A percentile compares a stretch with the other conserved stretches of the same genome.
Conservation (phyloP, 2,113 vertebrate species). For the Silurus meridionalis region DNA sequence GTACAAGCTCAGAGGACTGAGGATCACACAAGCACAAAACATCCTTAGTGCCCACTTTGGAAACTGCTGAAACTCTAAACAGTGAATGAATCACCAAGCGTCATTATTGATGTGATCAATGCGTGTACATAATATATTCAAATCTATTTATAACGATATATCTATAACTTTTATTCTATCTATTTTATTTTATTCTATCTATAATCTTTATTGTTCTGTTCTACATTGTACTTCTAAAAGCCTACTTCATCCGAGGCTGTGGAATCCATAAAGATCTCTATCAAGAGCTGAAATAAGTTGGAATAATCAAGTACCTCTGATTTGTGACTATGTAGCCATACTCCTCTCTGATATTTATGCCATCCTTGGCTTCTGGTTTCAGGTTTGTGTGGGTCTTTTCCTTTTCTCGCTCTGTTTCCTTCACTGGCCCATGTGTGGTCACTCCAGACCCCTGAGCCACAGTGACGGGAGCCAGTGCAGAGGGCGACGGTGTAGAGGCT, state of each 20-base stretch:
- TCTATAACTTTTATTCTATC: too few species aligned
- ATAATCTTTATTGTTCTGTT: background rate
- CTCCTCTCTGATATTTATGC: conserved; percentile 72
- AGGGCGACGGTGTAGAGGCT: conserved; percentile 49
- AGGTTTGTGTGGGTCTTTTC: conserved; percentile 46
- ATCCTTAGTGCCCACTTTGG: background rate
- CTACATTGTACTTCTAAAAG: background rate
- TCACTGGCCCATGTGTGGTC: conserved; percentile 30
- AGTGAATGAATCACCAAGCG: background rate
- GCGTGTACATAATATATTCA: background rate
- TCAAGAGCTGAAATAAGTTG: background rate
- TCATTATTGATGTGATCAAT: background rate
- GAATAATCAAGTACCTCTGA: conserved; percentile 75
- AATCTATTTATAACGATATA: too few species aligned
- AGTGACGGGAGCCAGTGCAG: conserved; percentile 47
- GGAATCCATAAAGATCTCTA: background rate
- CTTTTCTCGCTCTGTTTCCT: conserved; percentile 42
- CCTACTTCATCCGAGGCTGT: background rate
- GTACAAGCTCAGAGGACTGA: conserved; percentile 83
- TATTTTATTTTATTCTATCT: too few species aligned
- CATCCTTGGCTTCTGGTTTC: conserved; percentile 50
- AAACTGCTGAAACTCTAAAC: background rate
- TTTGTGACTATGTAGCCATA: conserved; percentile 95
- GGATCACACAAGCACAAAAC: conserved; percentile 36
- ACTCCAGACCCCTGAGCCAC: conserved; percentile 44